Conservation (phyloP, 2,888 invertebrate genomes). For the Volucella inflata region DNA sequence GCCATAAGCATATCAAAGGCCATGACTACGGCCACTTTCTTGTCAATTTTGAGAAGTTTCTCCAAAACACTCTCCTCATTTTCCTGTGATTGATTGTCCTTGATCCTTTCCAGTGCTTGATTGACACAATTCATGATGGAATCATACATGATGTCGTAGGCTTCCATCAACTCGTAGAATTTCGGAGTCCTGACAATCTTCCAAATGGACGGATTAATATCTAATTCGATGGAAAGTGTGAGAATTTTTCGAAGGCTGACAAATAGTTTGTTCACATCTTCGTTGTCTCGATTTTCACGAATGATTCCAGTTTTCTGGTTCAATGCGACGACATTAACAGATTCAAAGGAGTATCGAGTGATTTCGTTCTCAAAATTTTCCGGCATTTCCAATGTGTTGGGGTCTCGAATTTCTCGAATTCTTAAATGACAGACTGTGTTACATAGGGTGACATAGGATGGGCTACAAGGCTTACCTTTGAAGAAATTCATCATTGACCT, state of each 20-base stretch:
- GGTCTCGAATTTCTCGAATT: slow-evolving; percentile 80
- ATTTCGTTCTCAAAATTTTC: slow-evolving; percentile 84
- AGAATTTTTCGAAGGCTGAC: slow-evolving; percentile 65
- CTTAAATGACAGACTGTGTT: slow-evolving; percentile 78
- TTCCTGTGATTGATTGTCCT: slow-evolving; percentile 79
- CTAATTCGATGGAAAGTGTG: slow-evolving; percentile 69
- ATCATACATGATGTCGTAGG: slow-evolving; percentile 71
- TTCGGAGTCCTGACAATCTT: slow-evolving; percentile 74
- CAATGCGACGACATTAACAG: slow-evolving; percentile 80
- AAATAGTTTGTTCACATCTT: slow-evolving; percentile 65
- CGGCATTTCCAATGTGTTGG: slow-evolving; percentile 81
- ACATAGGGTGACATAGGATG: background rate
- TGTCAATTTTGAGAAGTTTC: slow-evolving; percentile 86
- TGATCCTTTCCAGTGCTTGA: slow-evolving; percentile 80
- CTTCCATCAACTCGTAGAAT: slow-evolving; percentile 71
- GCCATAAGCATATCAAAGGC: slow-evolving; percentile 89
- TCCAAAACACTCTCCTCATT: slow-evolving; percentile 87
- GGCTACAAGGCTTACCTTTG: background rate
- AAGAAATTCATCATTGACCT: slow-evolving; percentile 5
- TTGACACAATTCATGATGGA: slow-evolving; percentile 79
- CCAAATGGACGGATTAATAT: slow-evolving; percentile 78
- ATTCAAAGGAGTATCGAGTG: slow-evolving; percentile 86
- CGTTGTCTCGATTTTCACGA: slow-evolving; percentile 59
- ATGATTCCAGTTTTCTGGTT: slow-evolving; percentile 77
- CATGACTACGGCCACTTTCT: slow-evolving; percentile 87